These are phyloP conservation scores for Drosophila equinoxialis DNA, from an alignment of 1,140 invertebrate species.

Conservation along the genomic window DNA sequence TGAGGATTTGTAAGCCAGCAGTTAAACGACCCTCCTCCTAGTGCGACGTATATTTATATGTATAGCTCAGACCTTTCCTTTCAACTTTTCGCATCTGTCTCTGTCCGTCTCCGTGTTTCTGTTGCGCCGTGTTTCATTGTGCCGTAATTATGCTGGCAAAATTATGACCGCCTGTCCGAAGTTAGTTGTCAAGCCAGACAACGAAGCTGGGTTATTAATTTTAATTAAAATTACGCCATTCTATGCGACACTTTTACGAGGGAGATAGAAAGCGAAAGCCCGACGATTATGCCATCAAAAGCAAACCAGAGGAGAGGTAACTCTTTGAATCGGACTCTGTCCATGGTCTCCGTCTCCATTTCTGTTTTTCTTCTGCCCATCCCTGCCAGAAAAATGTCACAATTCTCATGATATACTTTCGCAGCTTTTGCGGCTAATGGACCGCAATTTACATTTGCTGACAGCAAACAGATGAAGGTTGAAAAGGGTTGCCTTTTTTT, in stretches of 20 bases:
- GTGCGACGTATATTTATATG: neutral
- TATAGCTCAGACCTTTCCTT: constrained; percentile 1
- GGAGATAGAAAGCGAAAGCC: constrained; percentile 11
- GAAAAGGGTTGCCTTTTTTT: constrained; percentile 16
- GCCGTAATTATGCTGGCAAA: constrained; percentile 71
- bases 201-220: constrained; percentile 73
- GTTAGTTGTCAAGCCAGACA: constrained; percentile 51
- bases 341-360: neutral
- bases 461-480: constrained; percentile 57
- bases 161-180: constrained; percentile 69
- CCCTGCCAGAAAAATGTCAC: constrained; percentile 25
- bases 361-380: neutral
- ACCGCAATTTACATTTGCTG: constrained; percentile 58
- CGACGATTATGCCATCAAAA: constrained; percentile 47
- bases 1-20: constrained; percentile 3
- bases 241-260: constrained; percentile 44
- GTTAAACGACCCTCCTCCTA: constrained; percentile 16
- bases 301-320: constrained; percentile 18
- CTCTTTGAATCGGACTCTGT: constrained; percentile 25
- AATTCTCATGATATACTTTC: constrained; percentile 50
- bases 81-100: constrained; percentile 47
- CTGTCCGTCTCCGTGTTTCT: constrained; percentile 11
- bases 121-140: constrained; percentile 20
- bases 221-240: constrained; percentile 80
- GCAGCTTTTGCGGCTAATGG: constrained; percentile 50